Evolutionary conservation across 2,888 invertebrate species (phyloP), one percentile per base, ranked within the genome.

Genomic region (Dermolepida albohirtum): DNA sequence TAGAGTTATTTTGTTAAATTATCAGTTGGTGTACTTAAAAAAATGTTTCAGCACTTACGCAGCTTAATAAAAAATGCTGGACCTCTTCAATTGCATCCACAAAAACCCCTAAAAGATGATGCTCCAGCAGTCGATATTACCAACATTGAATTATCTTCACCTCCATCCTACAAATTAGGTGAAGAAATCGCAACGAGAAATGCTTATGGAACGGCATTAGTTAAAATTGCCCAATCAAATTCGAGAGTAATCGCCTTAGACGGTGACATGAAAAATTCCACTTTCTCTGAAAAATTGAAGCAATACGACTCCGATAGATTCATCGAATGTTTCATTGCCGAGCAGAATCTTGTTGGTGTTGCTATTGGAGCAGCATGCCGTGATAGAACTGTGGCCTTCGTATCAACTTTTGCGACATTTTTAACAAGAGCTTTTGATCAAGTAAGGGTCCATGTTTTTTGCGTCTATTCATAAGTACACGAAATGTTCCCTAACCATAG

Each of bases 241-340:
- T 82, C 87, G 73, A 90, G 96, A 68, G 96, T 99, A 16, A 91
- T 99, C 77, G 97, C 96, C 57, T 83, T 99, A 76, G 98, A 99
- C 82, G 98, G 96, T 22, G 99, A 99, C 83, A 98, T 97, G 74
- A 99, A 98, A 85, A 99, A 99, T 85, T 99, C 98, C 0, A 99
- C 99, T 0, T 99, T 90, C 85, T 93, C 98, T 12, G 96, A 96
- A 77, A 96, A 94, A 80, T 89, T 98, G 72, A 93, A 92, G 82
- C 89, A 92, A 75, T 90, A 85, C 29, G 86, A 86, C 76, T 87
- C 91, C 1, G 86, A 86, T 62, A 90, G 95, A 73, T 97, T 94
- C 85, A 90, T 99, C 75, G 99, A 99, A 85, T 98, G 99, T 82
- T 99, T 94, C 86, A 99, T 99, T 80, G 99, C 99, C 68, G 99